phyloP scores from a whole-genome alignment of 2,888 invertebrate species.

The Macrophya annulata region DNA sequence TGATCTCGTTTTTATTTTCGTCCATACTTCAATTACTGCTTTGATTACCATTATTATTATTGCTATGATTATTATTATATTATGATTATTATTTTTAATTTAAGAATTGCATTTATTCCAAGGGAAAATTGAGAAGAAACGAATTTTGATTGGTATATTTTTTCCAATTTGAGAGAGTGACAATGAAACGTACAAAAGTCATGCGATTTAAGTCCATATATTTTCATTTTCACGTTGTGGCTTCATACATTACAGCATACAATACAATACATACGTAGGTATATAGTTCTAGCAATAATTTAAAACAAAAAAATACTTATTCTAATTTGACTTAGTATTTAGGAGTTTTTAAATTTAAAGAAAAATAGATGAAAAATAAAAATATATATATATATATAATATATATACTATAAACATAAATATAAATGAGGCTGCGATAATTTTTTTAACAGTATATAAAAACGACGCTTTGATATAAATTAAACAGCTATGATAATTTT shows the following conservation, averaged over 20 bases:
- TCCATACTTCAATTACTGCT: background rate
- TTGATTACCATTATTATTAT: background rate
- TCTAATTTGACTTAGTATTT: background rate
- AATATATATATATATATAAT: background rate
- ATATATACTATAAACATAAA: background rate
- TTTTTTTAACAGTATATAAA: constrained; percentile 1
- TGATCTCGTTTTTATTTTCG: background rate
- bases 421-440: constrained; percentile 35
- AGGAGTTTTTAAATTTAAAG: background rate
- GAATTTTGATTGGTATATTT: background rate
- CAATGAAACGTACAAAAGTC: constrained; percentile 8
- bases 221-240: constrained; percentile 36
- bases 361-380: background rate
- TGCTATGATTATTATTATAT: background rate
- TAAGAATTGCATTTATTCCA: background rate
- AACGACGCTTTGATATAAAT: background rate
- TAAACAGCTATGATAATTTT: background rate
- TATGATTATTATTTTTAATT: background rate
- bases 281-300: background rate
- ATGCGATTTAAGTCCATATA: background rate
- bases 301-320: constrained; percentile 4
- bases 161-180: background rate
- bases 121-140: background rate
- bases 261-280: background rate
- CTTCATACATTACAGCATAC: background rate